Evolutionary conservation across 2,797 vertebrate species (phyloP).

Genomic region (Myotis vivesi): DNA sequence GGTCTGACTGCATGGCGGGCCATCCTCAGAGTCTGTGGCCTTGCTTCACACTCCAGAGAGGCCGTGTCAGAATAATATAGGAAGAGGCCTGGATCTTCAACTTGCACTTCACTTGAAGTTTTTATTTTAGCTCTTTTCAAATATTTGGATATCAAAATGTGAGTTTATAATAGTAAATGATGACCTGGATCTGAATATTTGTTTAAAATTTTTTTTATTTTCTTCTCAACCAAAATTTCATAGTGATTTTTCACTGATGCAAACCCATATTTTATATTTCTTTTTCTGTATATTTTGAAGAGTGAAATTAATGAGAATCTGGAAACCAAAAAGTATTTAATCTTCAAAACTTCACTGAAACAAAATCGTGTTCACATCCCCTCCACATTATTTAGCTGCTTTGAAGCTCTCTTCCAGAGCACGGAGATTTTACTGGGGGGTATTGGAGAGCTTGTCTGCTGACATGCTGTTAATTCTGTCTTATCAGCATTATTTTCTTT

Average conservation of each 20-base stretch:
- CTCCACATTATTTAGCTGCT: neutral
- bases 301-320: neutral
- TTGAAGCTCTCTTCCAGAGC: neutral
- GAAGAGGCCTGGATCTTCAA: neutral
- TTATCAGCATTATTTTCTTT: constrained; percentile 21
- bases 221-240: constrained; percentile 23
- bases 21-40: neutral
- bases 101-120: neutral
- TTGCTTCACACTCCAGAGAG: neutral
- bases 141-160: neutral
- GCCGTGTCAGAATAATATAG: neutral
- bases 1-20: neutral
- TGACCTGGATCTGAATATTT: neutral
- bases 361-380: neutral
- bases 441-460: neutral
- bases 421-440: neutral
- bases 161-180: neutral
- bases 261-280: neutral
- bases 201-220: neutral
- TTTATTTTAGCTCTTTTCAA: neutral
- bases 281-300: neutral
- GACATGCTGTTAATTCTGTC: neutral
- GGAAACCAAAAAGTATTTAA: neutral
- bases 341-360: neutral
- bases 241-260: neutral